Evolutionary conservation across 2,113 vertebrate species (phyloP).

Genomic region (Ornithorhynchus anatinus): DNA sequence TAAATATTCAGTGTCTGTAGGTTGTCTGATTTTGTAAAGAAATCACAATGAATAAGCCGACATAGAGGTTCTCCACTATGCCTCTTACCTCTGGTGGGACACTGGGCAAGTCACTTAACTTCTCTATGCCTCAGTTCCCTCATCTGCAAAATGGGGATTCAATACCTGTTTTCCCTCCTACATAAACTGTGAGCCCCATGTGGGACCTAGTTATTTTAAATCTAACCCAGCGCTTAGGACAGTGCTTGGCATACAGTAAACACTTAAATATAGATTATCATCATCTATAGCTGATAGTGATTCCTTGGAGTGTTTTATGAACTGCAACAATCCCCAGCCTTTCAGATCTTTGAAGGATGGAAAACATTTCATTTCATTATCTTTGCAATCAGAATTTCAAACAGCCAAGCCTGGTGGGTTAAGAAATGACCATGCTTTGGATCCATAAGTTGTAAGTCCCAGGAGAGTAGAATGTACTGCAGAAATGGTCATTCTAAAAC

Average conservation of each 20-base stretch:
- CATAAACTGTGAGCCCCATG: too few species aligned
- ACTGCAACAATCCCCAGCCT: not conserved
- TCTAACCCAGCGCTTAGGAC: not conserved
- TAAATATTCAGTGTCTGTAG: too few species aligned
- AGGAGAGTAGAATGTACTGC: not conserved
- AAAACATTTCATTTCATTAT: not conserved
- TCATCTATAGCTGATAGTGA: not conserved
- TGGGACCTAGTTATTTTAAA: too few species aligned
- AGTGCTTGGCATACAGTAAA: not conserved
- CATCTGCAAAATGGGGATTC: too few species aligned
- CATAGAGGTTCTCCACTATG: too few species aligned
- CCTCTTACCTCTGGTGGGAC: too few species aligned
- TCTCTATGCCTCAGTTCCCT: too few species aligned
- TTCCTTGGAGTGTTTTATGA: not conserved
- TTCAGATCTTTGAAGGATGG: not conserved
- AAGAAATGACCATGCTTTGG: not conserved
- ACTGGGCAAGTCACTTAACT: too few species aligned
- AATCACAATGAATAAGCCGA: too few species aligned
- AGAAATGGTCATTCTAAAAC: not conserved
- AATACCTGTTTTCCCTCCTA: too few species aligned
- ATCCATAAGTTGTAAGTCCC: not conserved
- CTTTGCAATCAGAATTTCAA: not conserved
- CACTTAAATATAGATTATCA: not conserved
- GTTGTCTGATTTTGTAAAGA: too few species aligned
- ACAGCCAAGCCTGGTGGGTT: not conserved